phyloP scores from a whole-genome alignment of 53 echinoderm and acorn worm species.

The Temnopleurus reevesii region DNA sequence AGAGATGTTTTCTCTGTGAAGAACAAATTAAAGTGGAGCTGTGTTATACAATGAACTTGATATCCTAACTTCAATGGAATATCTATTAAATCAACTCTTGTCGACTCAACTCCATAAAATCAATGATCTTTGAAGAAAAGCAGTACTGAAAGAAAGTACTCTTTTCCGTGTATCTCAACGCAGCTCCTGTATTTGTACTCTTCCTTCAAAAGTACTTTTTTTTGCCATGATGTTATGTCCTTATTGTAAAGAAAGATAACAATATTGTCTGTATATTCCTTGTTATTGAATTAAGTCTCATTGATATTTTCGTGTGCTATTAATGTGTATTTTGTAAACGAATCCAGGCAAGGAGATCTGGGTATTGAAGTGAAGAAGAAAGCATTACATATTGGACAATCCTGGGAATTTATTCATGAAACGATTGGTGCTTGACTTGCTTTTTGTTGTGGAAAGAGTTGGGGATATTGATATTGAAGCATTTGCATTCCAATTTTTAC shows the following conservation, averaged over 20 bases:
- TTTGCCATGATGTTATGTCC: not conserved
- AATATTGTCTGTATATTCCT: constrained; percentile 16
- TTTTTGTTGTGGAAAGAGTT: not conserved
- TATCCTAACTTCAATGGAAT: not conserved
- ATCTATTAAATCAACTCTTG: not conserved
- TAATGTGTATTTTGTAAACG: not conserved
- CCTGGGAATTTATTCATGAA: not conserved
- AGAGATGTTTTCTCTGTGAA: not conserved
- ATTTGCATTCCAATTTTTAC: constrained; percentile 48
- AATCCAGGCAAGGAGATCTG: constrained; percentile 19
- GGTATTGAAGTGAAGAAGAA: not conserved
- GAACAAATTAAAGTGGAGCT: not conserved
- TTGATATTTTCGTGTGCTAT: constrained; percentile 11
- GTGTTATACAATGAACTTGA: not conserved
- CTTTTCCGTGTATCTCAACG: not conserved
- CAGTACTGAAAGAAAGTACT: not conserved
- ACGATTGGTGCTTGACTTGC: constrained; percentile 4
- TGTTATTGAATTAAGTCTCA: not conserved
- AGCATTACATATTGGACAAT: not conserved
- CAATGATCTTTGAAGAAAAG: not conserved
- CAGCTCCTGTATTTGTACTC: not conserved
- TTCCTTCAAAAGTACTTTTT: too few species aligned
- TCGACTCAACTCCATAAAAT: not conserved
- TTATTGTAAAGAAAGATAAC: not conserved
- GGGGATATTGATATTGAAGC: constrained; percentile 19